Evolutionary conservation across 2,113 vertebrate genomes (phyloP).

Genomic region (Mixornis gularis): DNA sequence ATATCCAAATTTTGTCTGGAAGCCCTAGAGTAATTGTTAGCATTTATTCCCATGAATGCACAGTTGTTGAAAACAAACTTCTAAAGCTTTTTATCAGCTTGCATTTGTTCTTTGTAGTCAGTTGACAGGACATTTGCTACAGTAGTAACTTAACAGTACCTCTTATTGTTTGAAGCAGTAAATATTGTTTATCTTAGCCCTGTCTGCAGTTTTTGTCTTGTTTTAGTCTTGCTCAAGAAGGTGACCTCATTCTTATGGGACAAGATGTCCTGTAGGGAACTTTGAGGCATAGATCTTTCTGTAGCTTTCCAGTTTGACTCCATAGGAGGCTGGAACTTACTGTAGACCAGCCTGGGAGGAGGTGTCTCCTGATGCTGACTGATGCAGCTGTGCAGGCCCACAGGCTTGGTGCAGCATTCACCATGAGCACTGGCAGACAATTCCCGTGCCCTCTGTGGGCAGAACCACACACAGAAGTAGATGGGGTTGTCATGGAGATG

Average conservation of each 20-base stretch:
- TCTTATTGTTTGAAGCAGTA: neutral
- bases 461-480: accelerated
- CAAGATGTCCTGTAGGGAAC: neutral
- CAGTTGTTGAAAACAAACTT: neutral
- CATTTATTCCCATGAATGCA: neutral
- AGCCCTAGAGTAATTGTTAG: neutral
- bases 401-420: neutral
- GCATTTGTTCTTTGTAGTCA: neutral
- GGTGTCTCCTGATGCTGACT: accelerated
- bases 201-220: neutral
- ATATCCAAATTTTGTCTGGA: neutral
- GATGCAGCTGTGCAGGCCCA: neutral
- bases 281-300: neutral
- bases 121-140: neutral
- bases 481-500: neutral
- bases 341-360: neutral
- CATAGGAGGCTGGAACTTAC: neutral
- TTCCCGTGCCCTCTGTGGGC: neutral
- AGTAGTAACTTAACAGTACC: neutral
- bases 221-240: neutral
- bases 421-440: neutral
- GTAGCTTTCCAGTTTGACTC: neutral
- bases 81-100: neutral
- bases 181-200: neutral
- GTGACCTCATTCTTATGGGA: neutral